Percentiles rank a stretch among this genome's conserved stretches.
Evolutionary conservation across 1,140 invertebrate genomes (phyloP).

Genomic region (Papilio dardanus): DNA sequence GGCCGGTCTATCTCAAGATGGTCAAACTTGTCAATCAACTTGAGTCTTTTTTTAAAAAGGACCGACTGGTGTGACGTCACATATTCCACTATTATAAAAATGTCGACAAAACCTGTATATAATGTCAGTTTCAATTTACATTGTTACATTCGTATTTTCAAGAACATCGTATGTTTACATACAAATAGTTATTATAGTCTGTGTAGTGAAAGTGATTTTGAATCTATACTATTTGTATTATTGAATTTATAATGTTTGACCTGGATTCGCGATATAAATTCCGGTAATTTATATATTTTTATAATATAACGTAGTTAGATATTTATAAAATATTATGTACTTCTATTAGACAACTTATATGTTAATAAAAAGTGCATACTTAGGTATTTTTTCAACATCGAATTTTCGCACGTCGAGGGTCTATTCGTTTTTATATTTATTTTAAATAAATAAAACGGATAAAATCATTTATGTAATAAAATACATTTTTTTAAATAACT

Average conservation of each 20-base stretch:
- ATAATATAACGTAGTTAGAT: too few relatives aligned
- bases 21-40: constrained; percentile 31
- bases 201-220: not conserved
- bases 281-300: not conserved
- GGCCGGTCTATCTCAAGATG: not conserved
- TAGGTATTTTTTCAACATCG: not conserved
- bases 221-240: not conserved
- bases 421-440: not conserved
- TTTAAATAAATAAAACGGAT: not conserved
- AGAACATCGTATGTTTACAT: not conserved
- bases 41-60: not conserved
- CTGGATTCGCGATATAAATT: not conserved
- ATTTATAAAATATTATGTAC: not conserved
- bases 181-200: not conserved
- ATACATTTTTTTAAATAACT: not conserved
- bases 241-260: constrained; percentile 11
- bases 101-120: constrained; percentile 19
- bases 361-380: not conserved
- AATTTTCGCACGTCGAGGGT: not conserved
- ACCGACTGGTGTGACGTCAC: constrained; percentile 2
- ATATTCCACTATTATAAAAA: not conserved
- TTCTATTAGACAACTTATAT: not conserved
- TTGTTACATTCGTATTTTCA: constrained; percentile 1
- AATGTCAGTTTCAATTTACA: constrained; percentile 5
- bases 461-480: not conserved